Evolutionary conservation across 2,888 invertebrate species (phyloP).

Genomic region (Geophilus truncorum): DNA sequence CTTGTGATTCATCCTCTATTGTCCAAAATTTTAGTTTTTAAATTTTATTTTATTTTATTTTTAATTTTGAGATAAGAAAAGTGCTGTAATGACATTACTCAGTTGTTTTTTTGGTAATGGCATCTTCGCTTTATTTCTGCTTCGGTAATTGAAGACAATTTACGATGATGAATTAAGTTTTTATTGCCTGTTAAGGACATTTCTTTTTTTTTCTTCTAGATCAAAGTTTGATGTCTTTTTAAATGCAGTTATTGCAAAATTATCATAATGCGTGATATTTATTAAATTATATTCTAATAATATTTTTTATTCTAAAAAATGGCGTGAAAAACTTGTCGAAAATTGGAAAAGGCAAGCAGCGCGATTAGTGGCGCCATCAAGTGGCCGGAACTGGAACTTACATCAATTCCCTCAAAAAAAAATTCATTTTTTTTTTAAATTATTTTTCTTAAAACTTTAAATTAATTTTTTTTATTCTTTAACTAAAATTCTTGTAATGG

Average conservation of each 20-base stretch:
- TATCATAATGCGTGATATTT: not conserved
- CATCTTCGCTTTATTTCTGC: not conserved
- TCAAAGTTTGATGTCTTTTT: not conserved
- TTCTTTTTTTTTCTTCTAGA: not conserved
- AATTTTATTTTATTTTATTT: not conserved
- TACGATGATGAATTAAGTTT: not conserved
- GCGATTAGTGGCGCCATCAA: not conserved
- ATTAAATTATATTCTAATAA: not conserved
- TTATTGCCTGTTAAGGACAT: not conserved
- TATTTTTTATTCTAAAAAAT: too few species aligned
- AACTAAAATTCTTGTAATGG: too few species aligned
- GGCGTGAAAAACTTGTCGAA: not conserved
- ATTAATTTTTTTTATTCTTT: too few species aligned
- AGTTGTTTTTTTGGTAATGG: not conserved
- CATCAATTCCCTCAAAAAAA: not conserved
- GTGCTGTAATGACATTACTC: not conserved
- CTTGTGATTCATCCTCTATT: too few species aligned
- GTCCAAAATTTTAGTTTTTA: not conserved
- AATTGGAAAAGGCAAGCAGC: too few species aligned
- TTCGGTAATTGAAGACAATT: not conserved
- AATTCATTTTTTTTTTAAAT: too few species aligned
- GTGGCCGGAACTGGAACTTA: not conserved
- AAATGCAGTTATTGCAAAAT: not conserved
- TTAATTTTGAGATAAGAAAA: not conserved
- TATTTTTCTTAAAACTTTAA: too few species aligned